A percentile compares a stretch with the other conserved stretches of the same genome.
Conservation (phyloP, 2,888 invertebrate species). For the Drosophila borealis region DNA sequence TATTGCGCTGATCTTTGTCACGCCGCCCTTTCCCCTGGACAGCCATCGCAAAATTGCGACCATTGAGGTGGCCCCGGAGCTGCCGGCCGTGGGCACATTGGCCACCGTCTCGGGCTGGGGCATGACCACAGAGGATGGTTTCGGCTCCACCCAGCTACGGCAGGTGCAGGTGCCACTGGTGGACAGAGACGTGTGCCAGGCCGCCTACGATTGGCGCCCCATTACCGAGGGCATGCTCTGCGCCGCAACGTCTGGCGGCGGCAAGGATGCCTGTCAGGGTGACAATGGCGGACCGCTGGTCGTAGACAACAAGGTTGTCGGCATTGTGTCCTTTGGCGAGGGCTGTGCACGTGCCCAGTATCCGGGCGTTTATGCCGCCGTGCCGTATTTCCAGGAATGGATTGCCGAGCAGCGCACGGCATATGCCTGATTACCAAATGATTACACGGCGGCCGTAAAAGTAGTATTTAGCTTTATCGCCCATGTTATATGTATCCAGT, state of each 20-base stretch:
- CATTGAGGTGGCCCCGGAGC: conserved; percentile 48
- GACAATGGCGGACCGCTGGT: conserved; percentile 74
- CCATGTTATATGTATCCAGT: conserved; percentile 33
- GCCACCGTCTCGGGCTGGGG: conserved; percentile 79
- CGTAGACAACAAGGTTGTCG: conserved; percentile 44
- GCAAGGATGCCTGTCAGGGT: conserved; percentile 76
- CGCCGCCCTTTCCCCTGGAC: conserved; percentile 54
- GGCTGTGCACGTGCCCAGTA: conserved; percentile 68
- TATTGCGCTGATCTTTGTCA: conserved; percentile 85
- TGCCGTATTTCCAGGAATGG: conserved; percentile 58
- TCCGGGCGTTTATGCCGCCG: conserved; percentile 74
- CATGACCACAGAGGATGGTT: conserved; percentile 56
- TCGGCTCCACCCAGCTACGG: conserved; percentile 52
- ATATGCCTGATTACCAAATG: conserved; percentile 2
- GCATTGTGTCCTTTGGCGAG: conserved; percentile 77
- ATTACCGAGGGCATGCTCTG: conserved; percentile 73
- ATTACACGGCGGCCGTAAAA: conserved; percentile 16
- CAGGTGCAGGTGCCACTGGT: conserved; percentile 68
- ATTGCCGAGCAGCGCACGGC: conserved; percentile 40
- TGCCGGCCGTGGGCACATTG: conserved; percentile 52
- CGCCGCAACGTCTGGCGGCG: conserved; percentile 63
- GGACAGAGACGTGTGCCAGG: conserved; percentile 50
- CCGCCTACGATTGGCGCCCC: conserved; percentile 61
- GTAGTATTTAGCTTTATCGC: conserved; percentile 25
- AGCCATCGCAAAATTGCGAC: conserved; percentile 49